These are phyloP conservation scores for Heliothis peltigera DNA, from an alignment of 2,888 invertebrate genomes.

Conservation along the genomic window DNA sequence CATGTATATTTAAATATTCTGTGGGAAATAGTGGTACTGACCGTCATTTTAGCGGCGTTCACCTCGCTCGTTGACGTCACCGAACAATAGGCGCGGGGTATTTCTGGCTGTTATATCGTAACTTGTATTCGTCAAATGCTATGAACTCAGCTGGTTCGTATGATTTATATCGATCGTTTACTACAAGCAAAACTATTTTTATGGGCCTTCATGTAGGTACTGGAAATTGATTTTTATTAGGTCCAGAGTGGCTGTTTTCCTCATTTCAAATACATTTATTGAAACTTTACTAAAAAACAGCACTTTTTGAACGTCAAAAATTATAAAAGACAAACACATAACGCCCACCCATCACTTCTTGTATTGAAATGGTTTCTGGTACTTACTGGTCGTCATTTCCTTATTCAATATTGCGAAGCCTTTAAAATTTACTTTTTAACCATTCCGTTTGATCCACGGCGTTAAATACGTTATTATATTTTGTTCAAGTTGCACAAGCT, in stretches of 20 bases:
- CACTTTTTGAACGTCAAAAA: too few species aligned
- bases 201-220: constrained; percentile 11
- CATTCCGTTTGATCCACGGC: constrained; percentile 30
- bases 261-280: not conserved
- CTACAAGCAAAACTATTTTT: constrained; percentile 32
- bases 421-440: constrained; percentile 5
- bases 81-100: constrained; percentile 76
- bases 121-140: constrained; percentile 66
- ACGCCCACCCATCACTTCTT: too few species aligned
- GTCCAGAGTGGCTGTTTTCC: constrained; percentile 1
- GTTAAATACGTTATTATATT: constrained; percentile 28
- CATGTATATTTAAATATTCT: constrained; percentile 23
- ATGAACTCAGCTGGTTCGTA: constrained; percentile 54
- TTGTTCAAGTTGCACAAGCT: constrained; percentile 18
- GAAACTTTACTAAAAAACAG: too few species aligned
- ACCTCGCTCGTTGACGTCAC: constrained; percentile 70
- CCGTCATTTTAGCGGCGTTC: constrained; percentile 62
- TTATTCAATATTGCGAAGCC: not conserved
- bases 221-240: constrained; percentile 13
- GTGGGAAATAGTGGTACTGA: constrained; percentile 3
- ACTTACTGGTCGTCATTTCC: not conserved
- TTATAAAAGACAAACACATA: too few species aligned
- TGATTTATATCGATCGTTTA: constrained; percentile 56
- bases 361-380: not conserved
- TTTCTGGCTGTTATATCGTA: constrained; percentile 67